A percentile compares a stretch with the other conserved stretches of the same genome.
Conservation (phyloP, 2,113 vertebrate species). For the Rhodinocichla rosea region DNA sequence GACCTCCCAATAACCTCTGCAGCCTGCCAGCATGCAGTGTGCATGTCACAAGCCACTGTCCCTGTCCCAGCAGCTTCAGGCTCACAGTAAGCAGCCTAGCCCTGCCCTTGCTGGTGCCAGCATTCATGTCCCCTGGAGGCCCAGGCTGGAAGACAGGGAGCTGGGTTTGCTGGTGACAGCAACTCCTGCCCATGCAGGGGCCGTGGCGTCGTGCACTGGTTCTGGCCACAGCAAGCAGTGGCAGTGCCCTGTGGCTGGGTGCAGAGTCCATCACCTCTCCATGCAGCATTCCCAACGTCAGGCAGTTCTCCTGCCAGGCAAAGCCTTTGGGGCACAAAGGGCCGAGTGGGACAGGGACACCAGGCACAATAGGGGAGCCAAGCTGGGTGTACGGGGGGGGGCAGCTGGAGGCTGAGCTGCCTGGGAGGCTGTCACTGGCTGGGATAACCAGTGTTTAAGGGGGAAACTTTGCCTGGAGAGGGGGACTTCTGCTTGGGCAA, state of each 20-base stretch:
- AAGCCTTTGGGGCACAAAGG: background rate
- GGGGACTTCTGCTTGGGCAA: background rate
- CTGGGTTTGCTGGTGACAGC: background rate
- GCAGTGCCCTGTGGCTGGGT: background rate
- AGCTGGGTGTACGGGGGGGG: background rate
- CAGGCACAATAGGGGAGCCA: background rate
- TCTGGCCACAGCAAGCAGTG: background rate
- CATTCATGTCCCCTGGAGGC: background rate
- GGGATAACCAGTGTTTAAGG: background rate
- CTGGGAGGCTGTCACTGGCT: too few species aligned
- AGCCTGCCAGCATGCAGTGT: background rate
- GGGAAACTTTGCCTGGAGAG: background rate
- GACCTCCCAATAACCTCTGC: background rate
- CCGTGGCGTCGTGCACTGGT: rapidly evolving
- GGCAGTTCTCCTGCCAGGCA: background rate
- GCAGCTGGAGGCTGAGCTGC: background rate
- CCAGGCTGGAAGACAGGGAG: background rate
- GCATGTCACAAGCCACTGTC: rapidly evolving
- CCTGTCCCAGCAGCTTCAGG: background rate
- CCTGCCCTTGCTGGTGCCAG: background rate
- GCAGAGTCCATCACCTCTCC: background rate
- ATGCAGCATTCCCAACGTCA: background rate
- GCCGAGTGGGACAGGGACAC: background rate
- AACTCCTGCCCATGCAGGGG: background rate
- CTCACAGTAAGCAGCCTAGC: background rate